phyloP scores from a whole-genome alignment of 2,888 invertebrate species.

The Drosophila siamana region DNA sequence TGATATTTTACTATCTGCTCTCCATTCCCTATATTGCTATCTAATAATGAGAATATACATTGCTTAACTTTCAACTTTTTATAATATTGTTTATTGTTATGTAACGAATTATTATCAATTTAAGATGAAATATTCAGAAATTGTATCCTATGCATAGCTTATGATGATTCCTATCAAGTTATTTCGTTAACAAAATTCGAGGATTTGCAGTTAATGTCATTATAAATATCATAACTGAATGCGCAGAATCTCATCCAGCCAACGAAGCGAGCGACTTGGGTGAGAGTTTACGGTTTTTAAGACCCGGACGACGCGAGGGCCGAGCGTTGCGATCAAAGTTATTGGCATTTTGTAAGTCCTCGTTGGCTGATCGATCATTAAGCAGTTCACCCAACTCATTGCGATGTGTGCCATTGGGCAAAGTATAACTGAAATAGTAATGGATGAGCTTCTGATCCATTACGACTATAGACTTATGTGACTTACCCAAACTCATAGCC shows the following conservation, averaged over 20 bases:
- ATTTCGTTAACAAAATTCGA: conserved; percentile 11
- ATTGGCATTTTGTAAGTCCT: conserved; percentile 61
- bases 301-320: conserved; percentile 61
- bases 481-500: conserved; percentile 78
- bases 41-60: not conserved
- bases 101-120: not conserved
- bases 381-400: conserved; percentile 71
- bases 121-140: not conserved
- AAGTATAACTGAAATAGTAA: conserved; percentile 62
- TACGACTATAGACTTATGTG: too few species aligned
- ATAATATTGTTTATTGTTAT: not conserved
- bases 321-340: conserved; percentile 57
- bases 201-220: not conserved
- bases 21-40: too few species aligned
- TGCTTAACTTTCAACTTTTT: not conserved
- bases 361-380: conserved; percentile 47
- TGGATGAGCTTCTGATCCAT: not conserved
- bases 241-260: conserved; percentile 67
- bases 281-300: conserved; percentile 80
- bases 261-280: conserved; percentile 75
- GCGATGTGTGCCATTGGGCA: conserved; percentile 71
- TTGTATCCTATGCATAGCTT: conserved; percentile 6
- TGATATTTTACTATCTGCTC: too few species aligned
- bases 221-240: conserved; percentile 6
- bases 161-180: not conserved